phyloP scores from a whole-genome alignment of 2,888 invertebrate species.

The Siphlonurus alternatus region DNA sequence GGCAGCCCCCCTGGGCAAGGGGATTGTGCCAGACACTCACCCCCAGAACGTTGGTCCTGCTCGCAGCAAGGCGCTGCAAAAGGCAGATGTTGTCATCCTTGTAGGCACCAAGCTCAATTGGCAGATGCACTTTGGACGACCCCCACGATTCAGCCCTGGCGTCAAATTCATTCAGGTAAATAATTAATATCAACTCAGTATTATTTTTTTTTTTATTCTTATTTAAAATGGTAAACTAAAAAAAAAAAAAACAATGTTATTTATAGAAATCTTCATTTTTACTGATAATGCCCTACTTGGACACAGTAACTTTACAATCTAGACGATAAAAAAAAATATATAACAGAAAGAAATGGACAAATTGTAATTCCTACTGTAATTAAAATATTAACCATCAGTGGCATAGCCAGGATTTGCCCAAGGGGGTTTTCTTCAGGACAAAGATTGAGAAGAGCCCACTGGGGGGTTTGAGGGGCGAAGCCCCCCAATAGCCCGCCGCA shows the following conservation, averaged over 20 bases:
- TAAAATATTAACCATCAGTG: too few species aligned
- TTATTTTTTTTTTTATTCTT: slow-evolving; percentile 2
- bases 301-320: too few species aligned
- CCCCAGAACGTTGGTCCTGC: slow-evolving; percentile 67
- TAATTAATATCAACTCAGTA: too few species aligned
- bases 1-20: slow-evolving; percentile 85
- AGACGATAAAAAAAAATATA: too few species aligned
- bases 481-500: too few species aligned
- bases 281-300: neutral
- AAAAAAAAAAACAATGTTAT: neutral
- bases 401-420: too few species aligned
- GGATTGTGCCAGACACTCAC: slow-evolving; percentile 25
- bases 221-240: neutral
- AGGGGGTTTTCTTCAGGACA: too few species aligned
- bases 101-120: slow-evolving; percentile 90
- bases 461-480: too few species aligned
- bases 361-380: too few species aligned
- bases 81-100: slow-evolving; percentile 76
- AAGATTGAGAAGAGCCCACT: too few species aligned
- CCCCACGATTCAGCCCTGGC: slow-evolving; percentile 63
- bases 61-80: slow-evolving; percentile 65
- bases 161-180: slow-evolving; percentile 77
- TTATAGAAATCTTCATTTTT: neutral
- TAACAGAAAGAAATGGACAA: too few species aligned
- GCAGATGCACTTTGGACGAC: slow-evolving; percentile 91